These are phyloP conservation scores for Sycophaga agraensis DNA, from an alignment of 1,140 invertebrate genomes.

Conservation along the genomic window DNA sequence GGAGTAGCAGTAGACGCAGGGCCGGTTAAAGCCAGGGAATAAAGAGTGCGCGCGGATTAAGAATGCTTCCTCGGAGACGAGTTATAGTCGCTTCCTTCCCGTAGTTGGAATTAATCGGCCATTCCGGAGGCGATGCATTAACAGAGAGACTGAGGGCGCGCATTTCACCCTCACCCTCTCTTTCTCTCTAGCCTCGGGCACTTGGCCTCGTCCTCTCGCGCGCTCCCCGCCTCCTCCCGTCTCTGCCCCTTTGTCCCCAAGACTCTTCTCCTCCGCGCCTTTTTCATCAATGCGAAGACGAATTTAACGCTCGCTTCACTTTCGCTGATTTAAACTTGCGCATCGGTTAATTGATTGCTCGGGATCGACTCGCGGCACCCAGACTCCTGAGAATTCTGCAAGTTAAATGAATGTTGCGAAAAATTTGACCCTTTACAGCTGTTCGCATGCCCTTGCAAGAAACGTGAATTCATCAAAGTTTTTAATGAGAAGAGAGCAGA, in stretches of 20 bases:
- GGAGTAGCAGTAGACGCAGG: not conserved
- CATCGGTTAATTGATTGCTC: not conserved
- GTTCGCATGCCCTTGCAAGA: too few species aligned
- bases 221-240: slow-evolving; percentile 6
- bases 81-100: slow-evolving; percentile 56
- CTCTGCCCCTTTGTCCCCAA: slow-evolving; percentile 18
- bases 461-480: too few species aligned
- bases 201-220: not conserved
- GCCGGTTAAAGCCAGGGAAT: slow-evolving; percentile 42
- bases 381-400: too few species aligned
- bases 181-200: not conserved
- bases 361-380: too few species aligned
- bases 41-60: slow-evolving; percentile 56
- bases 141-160: slow-evolving; percentile 46
- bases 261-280: not conserved
- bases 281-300: not conserved
- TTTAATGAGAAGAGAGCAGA: too few species aligned
- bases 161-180: slow-evolving; percentile 17
- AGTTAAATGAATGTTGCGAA: too few species aligned
- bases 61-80: slow-evolving; percentile 58
- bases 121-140: slow-evolving; percentile 55
- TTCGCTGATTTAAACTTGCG: slow-evolving; percentile 17
- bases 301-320: slow-evolving; percentile 4
- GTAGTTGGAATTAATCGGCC: slow-evolving; percentile 58
- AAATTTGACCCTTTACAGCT: too few species aligned